phyloP scores from a whole-genome alignment of 2,797 vertebrate species.

The Sebastes alutus region DNA sequence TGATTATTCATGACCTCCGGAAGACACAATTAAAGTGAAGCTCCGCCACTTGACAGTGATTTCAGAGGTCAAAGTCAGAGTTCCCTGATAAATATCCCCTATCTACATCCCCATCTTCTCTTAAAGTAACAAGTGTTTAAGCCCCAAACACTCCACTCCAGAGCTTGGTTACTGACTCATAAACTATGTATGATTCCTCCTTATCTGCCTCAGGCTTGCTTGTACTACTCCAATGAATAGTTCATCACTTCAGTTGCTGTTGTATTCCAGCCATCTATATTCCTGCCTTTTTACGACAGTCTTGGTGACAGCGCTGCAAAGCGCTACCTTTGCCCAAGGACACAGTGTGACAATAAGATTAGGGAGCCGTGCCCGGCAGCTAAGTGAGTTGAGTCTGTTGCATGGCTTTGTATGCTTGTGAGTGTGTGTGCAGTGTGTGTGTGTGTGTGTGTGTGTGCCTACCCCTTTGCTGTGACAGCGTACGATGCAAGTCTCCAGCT shows the following conservation, averaged over 20 bases:
- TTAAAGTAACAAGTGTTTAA: slow-evolving; percentile 35
- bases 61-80: slow-evolving; percentile 8
- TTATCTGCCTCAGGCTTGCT: slow-evolving; percentile 58
- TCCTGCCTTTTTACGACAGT: slow-evolving; percentile 51
- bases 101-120: slow-evolving; percentile 15
- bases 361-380: slow-evolving; percentile 33
- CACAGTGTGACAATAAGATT: slow-evolving; percentile 64
- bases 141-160: slow-evolving; percentile 13
- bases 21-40: background rate
- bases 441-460: slow-evolving; percentile 32
- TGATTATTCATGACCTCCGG: background rate
- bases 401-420: background rate
- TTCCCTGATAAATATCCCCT: background rate
- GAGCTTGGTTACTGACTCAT: slow-evolving; percentile 44
- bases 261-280: slow-evolving; percentile 58
- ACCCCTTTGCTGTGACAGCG: slow-evolving; percentile 90
- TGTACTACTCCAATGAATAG: slow-evolving; percentile 65
- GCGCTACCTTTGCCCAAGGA: slow-evolving; percentile 62
- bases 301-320: slow-evolving; percentile 32
- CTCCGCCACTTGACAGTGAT: background rate
- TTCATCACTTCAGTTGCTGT: slow-evolving; percentile 55
- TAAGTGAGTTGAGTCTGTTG: slow-evolving; percentile 39
- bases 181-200: slow-evolving; percentile 56
- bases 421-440: background rate
- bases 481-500: slow-evolving; percentile 86